Evolutionary conservation across 1,140 invertebrate species (phyloP), one percentile per base, ranked within the genome.

Genomic region (Harlomillsia oculata): DNA sequence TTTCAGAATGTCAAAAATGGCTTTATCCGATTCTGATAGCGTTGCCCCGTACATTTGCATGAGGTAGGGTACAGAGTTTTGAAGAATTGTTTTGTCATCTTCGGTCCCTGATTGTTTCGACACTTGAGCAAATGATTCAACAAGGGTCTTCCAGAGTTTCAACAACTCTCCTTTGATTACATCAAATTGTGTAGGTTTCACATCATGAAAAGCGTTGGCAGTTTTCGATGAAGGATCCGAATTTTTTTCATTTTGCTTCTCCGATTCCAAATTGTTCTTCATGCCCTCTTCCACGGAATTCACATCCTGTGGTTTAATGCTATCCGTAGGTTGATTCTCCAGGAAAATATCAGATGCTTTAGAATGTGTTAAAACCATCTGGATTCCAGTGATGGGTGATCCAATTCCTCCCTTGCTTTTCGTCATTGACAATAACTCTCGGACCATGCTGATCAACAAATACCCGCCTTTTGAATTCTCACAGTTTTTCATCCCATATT

Each of bases 11-110:
- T 55, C 32, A 13, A 64, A 62, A 23, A 67, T 60, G n/a, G 30
- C 34, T 21, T 52, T 29, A 46, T 67, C 65, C 11, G 53, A 11
- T 16, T 16, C 13, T 28, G 28, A 28, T 21, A 63, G 28, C 2
- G 65, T 58, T 8, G 52, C 63, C 16, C 40, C 32, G 40, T 67
- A 67, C 43, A 49, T 45, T 39, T 62, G 46, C 41, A 64, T 29
- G 3, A 60, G 43, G n/a, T 63, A 50, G 1, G 60, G 56, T 18
- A 62, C 55, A 5, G 55, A 57, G 34, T 51, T 57, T 32, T 57
- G 36, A 37, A 57, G 36, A 18, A 57, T 41, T 36, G 50, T 57
- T 20, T 50, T 50, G 23, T 57, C 55, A 23, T 50, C 28, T 36
- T 45, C 29, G 26, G 46, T 57, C 29, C 55, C 55, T 3, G 8